Evolutionary conservation across 2,113 vertebrate genomes (phyloP).

Genomic region (Esox niger): DNA sequence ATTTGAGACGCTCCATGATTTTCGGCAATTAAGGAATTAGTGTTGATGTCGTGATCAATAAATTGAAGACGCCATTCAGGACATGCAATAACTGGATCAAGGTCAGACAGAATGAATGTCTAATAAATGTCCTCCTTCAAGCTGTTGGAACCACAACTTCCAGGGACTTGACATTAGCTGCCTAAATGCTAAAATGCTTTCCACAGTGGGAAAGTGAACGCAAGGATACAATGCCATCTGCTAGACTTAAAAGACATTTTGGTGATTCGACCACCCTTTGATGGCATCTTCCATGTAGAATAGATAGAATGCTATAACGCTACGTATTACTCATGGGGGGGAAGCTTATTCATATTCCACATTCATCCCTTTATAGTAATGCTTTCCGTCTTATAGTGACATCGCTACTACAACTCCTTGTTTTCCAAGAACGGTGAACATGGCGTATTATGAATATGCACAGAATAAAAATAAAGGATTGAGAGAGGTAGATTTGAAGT

Average conservation of each 20-base stretch:
- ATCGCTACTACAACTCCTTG: slow-evolving; percentile 73
- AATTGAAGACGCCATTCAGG: slow-evolving; percentile 42
- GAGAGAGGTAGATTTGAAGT: slow-evolving; percentile 94
- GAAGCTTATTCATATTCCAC: slow-evolving; percentile 85
- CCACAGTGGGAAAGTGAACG: slow-evolving; percentile 53
- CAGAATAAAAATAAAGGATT: slow-evolving; percentile 69
- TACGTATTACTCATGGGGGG: slow-evolving; percentile 63
- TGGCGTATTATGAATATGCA: slow-evolving; percentile 37
- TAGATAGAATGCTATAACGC: slow-evolving; percentile 61
- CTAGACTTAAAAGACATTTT: slow-evolving; percentile 45
- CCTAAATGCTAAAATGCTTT: slow-evolving; percentile 65
- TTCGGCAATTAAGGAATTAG: slow-evolving; percentile 38
- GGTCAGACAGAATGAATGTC: background rate
- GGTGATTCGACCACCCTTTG: slow-evolving; percentile 38
- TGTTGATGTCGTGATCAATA: slow-evolving; percentile 41
- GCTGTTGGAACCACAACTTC: slow-evolving; percentile 65
- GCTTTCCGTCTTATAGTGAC: slow-evolving; percentile 68
- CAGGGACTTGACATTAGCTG: slow-evolving; percentile 68
- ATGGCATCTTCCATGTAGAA: slow-evolving; percentile 53
- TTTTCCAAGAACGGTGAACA: slow-evolving; percentile 73
- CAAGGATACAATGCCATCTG: slow-evolving; percentile 41
- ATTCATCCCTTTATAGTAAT: slow-evolving; percentile 55
- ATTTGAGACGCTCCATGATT: slow-evolving; percentile 47
- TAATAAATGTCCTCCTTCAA: slow-evolving; percentile 39
- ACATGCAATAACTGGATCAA: slow-evolving; percentile 23